Conservation (phyloP, 2,113 vertebrate species). For the Rhadina sibilatrix region DNA sequence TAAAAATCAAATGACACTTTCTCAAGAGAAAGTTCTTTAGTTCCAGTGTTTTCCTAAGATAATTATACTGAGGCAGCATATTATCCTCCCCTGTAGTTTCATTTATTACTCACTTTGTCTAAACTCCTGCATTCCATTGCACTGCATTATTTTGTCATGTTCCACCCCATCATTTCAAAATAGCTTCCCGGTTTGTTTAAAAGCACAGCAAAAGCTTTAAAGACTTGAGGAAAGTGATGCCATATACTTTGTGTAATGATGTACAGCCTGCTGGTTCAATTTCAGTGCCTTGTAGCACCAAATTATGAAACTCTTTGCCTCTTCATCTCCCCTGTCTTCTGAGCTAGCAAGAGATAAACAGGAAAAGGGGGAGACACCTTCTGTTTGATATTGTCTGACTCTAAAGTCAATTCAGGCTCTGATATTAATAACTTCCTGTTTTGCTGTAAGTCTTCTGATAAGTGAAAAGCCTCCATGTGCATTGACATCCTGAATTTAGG, state of each 20-base stretch:
- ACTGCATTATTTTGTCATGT: not conserved
- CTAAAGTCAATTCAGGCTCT: not conserved
- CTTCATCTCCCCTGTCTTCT: not conserved
- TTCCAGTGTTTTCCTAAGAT: not conserved
- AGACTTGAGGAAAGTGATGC: not conserved
- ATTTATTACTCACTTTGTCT: not conserved
- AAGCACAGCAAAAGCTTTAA: not conserved
- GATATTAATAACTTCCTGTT: conserved; percentile 52
- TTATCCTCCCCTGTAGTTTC: not conserved
- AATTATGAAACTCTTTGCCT: not conserved
- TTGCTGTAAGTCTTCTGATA: not conserved
- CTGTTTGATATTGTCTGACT: conserved; percentile 23
- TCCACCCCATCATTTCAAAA: not conserved
- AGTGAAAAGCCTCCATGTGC: not conserved
- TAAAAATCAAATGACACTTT: not conserved
- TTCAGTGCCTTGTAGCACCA: not conserved
- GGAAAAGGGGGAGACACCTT: conserved; percentile 43
- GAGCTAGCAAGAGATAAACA: conserved; percentile 48
- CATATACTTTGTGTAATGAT: not conserved
- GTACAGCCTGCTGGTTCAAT: not conserved
- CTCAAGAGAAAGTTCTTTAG: conserved; percentile 8
- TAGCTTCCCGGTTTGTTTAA: not conserved
- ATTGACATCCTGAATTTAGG: not conserved
- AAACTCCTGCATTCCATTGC: not conserved
- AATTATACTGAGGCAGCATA: not conserved